Evolutionary conservation across 2,797 vertebrate species (phyloP).

Genomic region (Ctenochaetus hawaiiensis): DNA sequence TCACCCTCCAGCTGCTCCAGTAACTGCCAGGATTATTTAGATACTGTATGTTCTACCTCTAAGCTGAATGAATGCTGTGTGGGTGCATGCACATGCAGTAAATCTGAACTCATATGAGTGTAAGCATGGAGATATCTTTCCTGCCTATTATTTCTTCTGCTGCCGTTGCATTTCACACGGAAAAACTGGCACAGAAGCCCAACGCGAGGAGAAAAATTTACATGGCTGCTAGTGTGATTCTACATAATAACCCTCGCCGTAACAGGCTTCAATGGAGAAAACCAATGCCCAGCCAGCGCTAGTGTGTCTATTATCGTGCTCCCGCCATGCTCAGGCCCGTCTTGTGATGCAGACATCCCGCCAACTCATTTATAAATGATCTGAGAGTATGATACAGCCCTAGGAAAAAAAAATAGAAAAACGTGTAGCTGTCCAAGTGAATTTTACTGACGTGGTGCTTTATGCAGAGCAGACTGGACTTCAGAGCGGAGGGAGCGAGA

Average conservation of each 20-base stretch:
- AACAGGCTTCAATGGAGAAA: constrained; percentile 43
- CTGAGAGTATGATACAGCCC: constrained; percentile 81
- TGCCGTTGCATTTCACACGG: constrained; percentile 23
- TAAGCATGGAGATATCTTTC: constrained; percentile 13
- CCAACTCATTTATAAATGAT: constrained; percentile 88
- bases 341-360: constrained; percentile 77
- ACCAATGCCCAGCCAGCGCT: constrained; percentile 39
- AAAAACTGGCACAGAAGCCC: constrained; percentile 31
- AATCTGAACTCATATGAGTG: constrained; percentile 8
- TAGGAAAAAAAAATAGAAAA: constrained; percentile 76
- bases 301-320: constrained; percentile 54
- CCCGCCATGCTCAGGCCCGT: constrained; percentile 60
- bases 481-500: constrained; percentile 63
- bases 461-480: constrained; percentile 76
- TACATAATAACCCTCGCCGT: constrained; percentile 63
- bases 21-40: constrained; percentile 29
- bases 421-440: constrained; percentile 80
- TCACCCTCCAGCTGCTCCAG: constrained; percentile 15
- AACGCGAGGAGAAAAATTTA: constrained; percentile 30
- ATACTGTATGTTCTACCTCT: constrained; percentile 19
- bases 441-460: constrained; percentile 79
- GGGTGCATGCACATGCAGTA: not conserved
- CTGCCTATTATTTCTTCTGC: constrained; percentile 20
- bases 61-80: constrained; percentile 15
- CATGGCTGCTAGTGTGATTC: constrained; percentile 57